These are phyloP conservation scores for Euwallacea similis DNA, from an alignment of 1,140 invertebrate genomes.

Conservation along the genomic window DNA sequence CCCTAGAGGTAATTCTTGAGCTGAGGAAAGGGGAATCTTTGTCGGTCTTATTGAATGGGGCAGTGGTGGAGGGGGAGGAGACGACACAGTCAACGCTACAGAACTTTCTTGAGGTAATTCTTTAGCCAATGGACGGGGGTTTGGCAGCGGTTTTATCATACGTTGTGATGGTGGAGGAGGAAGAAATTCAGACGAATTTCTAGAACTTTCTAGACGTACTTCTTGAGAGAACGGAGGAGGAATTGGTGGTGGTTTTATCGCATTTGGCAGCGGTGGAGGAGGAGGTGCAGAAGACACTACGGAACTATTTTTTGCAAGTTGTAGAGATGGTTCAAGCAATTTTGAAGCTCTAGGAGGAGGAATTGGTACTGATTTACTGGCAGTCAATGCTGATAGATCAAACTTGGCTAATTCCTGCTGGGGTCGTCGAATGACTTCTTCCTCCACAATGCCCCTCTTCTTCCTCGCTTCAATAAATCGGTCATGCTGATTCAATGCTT, in stretches of 20 bases:
- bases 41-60: too few species aligned
- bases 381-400: conserved; percentile 14
- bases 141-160: too few species aligned
- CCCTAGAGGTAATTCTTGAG: background rate
- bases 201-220: too few species aligned
- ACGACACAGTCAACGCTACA: too few species aligned
- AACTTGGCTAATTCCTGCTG: conserved; percentile 17
- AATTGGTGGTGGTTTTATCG: background rate
- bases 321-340: conserved; percentile 15
- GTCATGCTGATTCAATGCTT: conserved; percentile 39
- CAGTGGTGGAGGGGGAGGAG: too few species aligned
- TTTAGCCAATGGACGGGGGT: too few species aligned
- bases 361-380: background rate
- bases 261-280: background rate
- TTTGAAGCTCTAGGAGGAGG: conserved; percentile 6
- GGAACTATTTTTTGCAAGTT: background rate
- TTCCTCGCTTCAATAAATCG: conserved; percentile 38
- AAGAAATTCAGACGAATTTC: too few species aligned
- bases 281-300: conserved; percentile 23
- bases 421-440: conserved; percentile 6
- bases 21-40: too few species aligned
- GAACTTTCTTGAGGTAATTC: too few species aligned
- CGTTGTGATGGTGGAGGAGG: background rate
- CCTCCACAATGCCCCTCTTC: conserved; percentile 33
- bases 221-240: too few species aligned